Evolutionary conservation across 1,140 invertebrate species (phyloP).

Genomic region (Achroia grisella): DNA sequence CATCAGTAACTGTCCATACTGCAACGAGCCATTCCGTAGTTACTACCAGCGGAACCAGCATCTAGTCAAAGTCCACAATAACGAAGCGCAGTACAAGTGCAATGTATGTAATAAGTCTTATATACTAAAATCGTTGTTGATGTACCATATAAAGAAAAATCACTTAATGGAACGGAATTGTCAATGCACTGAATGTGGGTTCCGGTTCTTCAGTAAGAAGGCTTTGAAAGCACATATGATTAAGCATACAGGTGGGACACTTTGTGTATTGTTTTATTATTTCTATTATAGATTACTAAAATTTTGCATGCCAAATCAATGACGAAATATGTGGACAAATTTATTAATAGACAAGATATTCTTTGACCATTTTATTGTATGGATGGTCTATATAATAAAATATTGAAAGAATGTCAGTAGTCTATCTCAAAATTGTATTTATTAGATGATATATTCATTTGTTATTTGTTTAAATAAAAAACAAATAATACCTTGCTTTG

Average conservation of each 20-base stretch:
- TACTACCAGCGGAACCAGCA: constrained; percentile 59
- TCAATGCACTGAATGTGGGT: constrained; percentile 67
- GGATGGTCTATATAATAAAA: too few relatives aligned
- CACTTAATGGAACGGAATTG: constrained; percentile 56
- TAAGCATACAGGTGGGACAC: constrained; percentile 78
- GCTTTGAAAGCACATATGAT: constrained; percentile 70
- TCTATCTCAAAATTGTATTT: too few relatives aligned
- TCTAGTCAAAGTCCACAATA: constrained; percentile 51
- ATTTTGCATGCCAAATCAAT: too few relatives aligned
- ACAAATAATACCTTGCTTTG: too few relatives aligned
- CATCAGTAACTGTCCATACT: constrained; percentile 52
- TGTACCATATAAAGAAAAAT: constrained; percentile 55
- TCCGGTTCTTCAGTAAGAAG: constrained; percentile 73
- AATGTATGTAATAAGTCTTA: constrained; percentile 53
- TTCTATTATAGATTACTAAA: too few relatives aligned
- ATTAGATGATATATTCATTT: too few relatives aligned
- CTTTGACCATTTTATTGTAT: too few relatives aligned
- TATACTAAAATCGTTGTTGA: constrained; percentile 41
- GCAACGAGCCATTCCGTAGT: constrained; percentile 41
- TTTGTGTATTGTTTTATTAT: too few relatives aligned
- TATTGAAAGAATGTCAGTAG: too few relatives aligned
- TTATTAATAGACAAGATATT: too few relatives aligned
- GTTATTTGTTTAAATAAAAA: too few relatives aligned
- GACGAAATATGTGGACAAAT: too few relatives aligned
- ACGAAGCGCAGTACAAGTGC: constrained; percentile 53